These are phyloP conservation scores for Anolis sagrei DNA, from an alignment of 2,113 vertebrate genomes.

Conservation along the genomic window DNA sequence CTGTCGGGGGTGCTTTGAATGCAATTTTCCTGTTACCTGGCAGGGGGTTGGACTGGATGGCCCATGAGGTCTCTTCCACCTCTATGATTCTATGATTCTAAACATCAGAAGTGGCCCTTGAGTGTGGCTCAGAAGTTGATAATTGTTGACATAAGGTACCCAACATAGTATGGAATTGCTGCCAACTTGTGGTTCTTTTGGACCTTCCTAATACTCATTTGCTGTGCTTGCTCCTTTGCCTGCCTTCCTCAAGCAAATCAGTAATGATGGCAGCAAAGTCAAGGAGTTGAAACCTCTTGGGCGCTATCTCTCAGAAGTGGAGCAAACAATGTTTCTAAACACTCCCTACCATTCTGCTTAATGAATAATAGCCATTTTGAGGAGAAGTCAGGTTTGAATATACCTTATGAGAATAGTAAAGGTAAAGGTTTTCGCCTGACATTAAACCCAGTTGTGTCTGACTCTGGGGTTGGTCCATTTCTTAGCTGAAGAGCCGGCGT, in stretches of 20 bases:
- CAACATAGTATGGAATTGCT: not conserved
- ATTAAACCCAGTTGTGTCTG: no score
- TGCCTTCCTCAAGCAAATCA: not conserved
- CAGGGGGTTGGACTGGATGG: no score
- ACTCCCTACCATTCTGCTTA: not conserved
- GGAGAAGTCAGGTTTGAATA: not conserved
- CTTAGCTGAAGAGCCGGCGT: no score
- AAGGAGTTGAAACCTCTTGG: not conserved
- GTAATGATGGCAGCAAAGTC: not conserved
- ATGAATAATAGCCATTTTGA: not conserved
- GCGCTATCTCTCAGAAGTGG: no score
- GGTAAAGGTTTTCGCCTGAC: no score
- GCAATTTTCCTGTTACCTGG: no score
- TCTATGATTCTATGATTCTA: no score
- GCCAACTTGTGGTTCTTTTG: not conserved
- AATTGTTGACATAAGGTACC: not conserved
- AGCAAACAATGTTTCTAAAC: not conserved
- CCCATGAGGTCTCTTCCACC: no score
- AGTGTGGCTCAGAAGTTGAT: not conserved
- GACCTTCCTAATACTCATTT: no score
- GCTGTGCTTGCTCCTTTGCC: not conserved
- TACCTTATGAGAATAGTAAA: no score
- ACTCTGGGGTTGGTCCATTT: no score
- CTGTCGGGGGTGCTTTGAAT: no score
- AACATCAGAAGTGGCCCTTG: not conserved